phyloP scores from a whole-genome alignment of 2,113 vertebrate species.

The Lophius piscatorius region DNA sequence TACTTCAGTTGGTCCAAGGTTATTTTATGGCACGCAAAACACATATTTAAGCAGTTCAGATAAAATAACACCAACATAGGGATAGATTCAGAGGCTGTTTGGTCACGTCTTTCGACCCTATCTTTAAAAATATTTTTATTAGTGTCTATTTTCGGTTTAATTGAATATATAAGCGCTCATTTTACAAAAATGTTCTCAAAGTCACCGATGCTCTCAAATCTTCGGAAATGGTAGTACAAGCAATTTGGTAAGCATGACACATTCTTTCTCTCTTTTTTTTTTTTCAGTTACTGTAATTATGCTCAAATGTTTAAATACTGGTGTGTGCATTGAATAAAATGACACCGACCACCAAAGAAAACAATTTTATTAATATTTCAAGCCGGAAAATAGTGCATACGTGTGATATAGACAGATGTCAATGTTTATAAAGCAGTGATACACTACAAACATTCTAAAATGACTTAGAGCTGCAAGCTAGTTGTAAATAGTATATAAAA shows the following conservation, averaged over 20 bases:
- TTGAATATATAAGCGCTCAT: constrained; percentile 6
- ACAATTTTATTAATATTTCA: constrained; percentile 7
- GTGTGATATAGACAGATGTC: constrained; percentile 7
- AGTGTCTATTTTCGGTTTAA: not conserved
- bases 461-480: constrained; percentile 15
- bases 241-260: not conserved
- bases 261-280: not conserved
- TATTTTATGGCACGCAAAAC: not conserved
- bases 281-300: not conserved
- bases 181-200: too few relatives aligned
- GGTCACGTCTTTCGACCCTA: too few relatives aligned
- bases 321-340: constrained; percentile 40
- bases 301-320: constrained; percentile 58
- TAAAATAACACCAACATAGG: not conserved
- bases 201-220: too few relatives aligned
- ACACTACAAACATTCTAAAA: constrained; percentile 9
- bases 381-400: constrained; percentile 5
- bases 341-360: constrained; percentile 16
- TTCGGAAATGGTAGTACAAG: too few relatives aligned
- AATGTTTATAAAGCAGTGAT: not conserved
- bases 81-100: too few relatives aligned
- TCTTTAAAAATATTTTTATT: too few relatives aligned
- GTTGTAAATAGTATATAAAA: constrained; percentile 43
- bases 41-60: not conserved
- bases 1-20: not conserved